These are phyloP conservation scores for Nycticryphes semicollaris DNA, from an alignment of 2,113 vertebrate genomes.

Conservation along the genomic window DNA sequence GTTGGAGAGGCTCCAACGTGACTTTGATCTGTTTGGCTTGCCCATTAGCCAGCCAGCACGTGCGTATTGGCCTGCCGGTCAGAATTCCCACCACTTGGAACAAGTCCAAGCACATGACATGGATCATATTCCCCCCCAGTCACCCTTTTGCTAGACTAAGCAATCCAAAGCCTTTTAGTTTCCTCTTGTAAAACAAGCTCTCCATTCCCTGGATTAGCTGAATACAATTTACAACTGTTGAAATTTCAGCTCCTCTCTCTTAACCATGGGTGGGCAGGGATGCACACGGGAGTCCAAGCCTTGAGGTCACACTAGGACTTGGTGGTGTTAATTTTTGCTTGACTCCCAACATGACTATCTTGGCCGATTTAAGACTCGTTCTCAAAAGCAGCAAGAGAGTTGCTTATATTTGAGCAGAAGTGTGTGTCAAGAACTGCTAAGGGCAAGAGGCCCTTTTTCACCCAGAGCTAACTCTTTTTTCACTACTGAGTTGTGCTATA, in stretches of 20 bases:
- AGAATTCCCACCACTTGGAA: conserved; percentile 2
- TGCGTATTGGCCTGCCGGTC: background rate
- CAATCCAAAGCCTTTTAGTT: conserved; percentile 31
- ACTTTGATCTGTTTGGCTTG: background rate
- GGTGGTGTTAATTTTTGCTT: background rate
- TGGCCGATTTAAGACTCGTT: background rate
- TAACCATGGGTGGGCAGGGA: background rate
- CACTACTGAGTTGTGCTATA: background rate
- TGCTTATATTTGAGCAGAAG: background rate
- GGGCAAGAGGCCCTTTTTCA: background rate
- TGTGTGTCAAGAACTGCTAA: background rate
- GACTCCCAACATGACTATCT: background rate
- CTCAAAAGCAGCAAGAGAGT: background rate
- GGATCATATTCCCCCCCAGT: conserved; percentile 1
- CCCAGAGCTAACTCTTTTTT: background rate
- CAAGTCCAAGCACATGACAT: background rate
- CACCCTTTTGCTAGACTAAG: conserved; percentile 43
- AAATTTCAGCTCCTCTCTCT: background rate
- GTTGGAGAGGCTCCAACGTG: background rate
- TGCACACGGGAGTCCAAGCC: background rate
- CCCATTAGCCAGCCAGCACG: background rate
- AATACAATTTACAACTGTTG: background rate
- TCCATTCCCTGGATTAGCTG: conserved; percentile 18
- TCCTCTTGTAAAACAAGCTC: conserved; percentile 35
- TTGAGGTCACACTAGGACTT: conserved; percentile 25